Evolutionary conservation across 2,888 invertebrate species (phyloP), one percentile per base, ranked within the genome.

Genomic region (Leucania comma): DNA sequence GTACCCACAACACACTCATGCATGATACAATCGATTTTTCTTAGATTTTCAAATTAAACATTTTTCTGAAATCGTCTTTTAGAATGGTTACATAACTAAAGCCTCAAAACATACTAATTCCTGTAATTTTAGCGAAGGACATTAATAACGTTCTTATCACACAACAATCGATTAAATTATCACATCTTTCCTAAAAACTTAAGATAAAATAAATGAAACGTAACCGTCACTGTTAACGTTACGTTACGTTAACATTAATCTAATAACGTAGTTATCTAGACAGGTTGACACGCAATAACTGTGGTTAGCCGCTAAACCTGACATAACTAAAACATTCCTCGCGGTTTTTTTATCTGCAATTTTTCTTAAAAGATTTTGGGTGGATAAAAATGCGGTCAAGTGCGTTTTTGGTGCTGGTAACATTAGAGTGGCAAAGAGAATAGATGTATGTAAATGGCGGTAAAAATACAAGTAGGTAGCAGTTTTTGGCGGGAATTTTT

Each of bases 241-340:
- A 63, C 48, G 46, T 69, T 60, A 67, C 75, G 60, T 69, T 72
- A 81, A 81, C 72, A 53, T 71, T 74, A 78, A 84, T 72, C 57
- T 32, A 75, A 84, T 83, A 82, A 69, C 62, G 67, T 48, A 17
- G 70, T 73, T 70, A 69, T 65, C 61, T 69, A 78, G 63, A 67
- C 73, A 63, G 54, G 38, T 79, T 72, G 72, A 60, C 75, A 82
- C 81, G 81, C 78, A 81, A 85, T 79, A 65, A 57, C 80, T 80
- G 80, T 65, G 81, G 84, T 84, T 81, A 78, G 69, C 84, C 83
- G 63, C 83, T 80, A 68, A 72, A 74, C 32, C 82, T 81, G 84
- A 84, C 81, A 83, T 84, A 84, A 84, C 80, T 84, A 72, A 82
- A 61, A 56, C 66, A 68, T 69, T 79, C 38, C 22, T 68, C 20